Evolutionary conservation across 1,140 invertebrate species (phyloP), one percentile per base, ranked within the genome.

Genomic region (Tetraneura akinire): DNA sequence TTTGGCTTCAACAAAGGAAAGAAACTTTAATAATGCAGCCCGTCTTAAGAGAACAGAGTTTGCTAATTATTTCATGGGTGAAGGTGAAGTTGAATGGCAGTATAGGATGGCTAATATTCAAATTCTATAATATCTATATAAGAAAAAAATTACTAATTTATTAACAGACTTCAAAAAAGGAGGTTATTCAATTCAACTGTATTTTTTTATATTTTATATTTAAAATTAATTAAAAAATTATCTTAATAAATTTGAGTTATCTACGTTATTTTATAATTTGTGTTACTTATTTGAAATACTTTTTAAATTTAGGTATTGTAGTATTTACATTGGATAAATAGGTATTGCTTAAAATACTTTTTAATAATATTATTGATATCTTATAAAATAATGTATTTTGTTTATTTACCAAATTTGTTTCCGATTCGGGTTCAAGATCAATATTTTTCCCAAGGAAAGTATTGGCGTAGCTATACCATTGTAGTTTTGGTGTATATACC

Each of bases 321-420:
- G 18, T 6, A 53, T 53, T 53, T 21, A 53, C 18, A 53, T n/a
- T 53, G 5, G 51, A 53, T 6, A 18, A 53, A 18, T 53, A 18
- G n/a, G 16, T 21, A n/a, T 53, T 5, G n/a, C 10, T 53, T 53
- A n/a, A n/a, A 53, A 5, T 53, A 53, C 18, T 11, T 53, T n/a
- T 53, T 21, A n/a, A 18, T 18, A n/a, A n/a, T n/a, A n/a, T n/a
- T n/a, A n/a, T 6, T 53, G 16, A 21, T 53, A 14, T 53, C 6
- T 53, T 53, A 53, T 18, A n/a, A 53, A 53, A 18, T 53, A 18
- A n/a, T n/a, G 51, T 53, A 53, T n/a, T 53, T 53, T n/a, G 2
- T 53, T 53, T 53, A 53, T 53, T 53, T 53, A 53, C 51, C 51
- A 53, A 53, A n/a, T 53, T 53, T 53, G 51, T 53, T 53, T 53